These are phyloP conservation scores for Protaetia brevitarsis DNA, from an alignment of 1,140 invertebrate species.

Conservation along the genomic window DNA sequence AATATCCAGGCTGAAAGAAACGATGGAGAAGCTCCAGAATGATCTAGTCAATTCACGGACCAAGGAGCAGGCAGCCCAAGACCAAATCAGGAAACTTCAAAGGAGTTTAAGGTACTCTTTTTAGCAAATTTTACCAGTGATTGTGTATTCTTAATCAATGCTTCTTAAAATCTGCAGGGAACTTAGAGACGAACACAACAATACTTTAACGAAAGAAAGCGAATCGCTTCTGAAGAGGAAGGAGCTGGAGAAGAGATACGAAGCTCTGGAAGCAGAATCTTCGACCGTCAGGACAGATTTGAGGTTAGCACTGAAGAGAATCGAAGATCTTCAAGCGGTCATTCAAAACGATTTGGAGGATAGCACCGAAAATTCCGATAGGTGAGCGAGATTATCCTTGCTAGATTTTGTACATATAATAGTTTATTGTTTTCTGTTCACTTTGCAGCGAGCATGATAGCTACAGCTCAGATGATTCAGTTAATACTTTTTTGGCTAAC, in stretches of 20 bases:
- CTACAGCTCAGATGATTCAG: slow-evolving; percentile 60
- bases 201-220: slow-evolving; percentile 64
- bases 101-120: slow-evolving; percentile 50
- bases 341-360: slow-evolving; percentile 73
- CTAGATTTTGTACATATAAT: not conserved
- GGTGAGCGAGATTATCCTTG: slow-evolving; percentile 46
- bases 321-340: slow-evolving; percentile 81
- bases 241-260: slow-evolving; percentile 67
- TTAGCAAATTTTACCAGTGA: not conserved
- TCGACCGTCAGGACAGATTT: slow-evolving; percentile 67
- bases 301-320: slow-evolving; percentile 77
- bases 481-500: slow-evolving; percentile 58
- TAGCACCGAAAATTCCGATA: slow-evolving; percentile 61
- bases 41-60: slow-evolving; percentile 68
- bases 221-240: slow-evolving; percentile 67
- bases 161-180: slow-evolving; percentile 52
- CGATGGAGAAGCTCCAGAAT: slow-evolving; percentile 71
- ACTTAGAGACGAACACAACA: slow-evolving; percentile 67
- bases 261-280: slow-evolving; percentile 63
- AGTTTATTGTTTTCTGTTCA: slow-evolving; percentile 19
- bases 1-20: slow-evolving; percentile 77
- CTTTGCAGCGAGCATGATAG: slow-evolving; percentile 56
- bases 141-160: too few relatives aligned
- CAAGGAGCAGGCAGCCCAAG: slow-evolving; percentile 73
- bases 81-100: slow-evolving; percentile 70